phyloP scores from a whole-genome alignment of 1,140 invertebrate species.

The Panagrolaimus sp. region DNA sequence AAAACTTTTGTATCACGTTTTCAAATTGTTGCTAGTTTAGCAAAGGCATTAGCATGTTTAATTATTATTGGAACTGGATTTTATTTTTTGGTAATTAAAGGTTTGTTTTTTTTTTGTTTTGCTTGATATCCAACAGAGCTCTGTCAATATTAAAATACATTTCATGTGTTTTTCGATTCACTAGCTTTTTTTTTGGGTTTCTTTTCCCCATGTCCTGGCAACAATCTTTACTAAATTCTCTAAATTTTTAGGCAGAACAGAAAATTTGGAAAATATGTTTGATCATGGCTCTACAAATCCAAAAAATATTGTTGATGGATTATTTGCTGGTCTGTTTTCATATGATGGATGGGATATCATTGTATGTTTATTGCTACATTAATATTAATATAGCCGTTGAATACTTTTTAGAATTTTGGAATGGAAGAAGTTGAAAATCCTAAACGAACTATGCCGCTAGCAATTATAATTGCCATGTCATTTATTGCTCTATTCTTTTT shows the following conservation, averaged over 20 bases:
- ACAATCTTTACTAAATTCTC: neutral
- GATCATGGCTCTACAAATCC: constrained; percentile 1
- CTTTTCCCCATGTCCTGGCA: too few relatives aligned
- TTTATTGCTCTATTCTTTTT: constrained; percentile 38
- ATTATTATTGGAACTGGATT: constrained; percentile 36
- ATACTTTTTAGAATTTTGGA: constrained; percentile 46
- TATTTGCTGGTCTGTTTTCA: constrained; percentile 40
- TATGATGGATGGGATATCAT: constrained; percentile 47
- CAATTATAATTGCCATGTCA: constrained; percentile 41
- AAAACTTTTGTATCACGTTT: constrained; percentile 40
- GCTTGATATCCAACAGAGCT: too few relatives aligned
- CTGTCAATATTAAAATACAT: too few relatives aligned
- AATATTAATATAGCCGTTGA: neutral
- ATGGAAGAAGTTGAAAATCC: constrained; percentile 46
- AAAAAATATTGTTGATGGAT: constrained; percentile 22
- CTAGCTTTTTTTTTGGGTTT: too few relatives aligned
- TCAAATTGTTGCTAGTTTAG: constrained; percentile 47
- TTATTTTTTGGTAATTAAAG: constrained; percentile 34
- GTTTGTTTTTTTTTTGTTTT: constrained; percentile 14
- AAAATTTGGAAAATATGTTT: constrained; percentile 43
- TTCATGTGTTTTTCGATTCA: too few relatives aligned
- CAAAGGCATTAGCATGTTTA: constrained; percentile 33
- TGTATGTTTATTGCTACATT: too few relatives aligned
- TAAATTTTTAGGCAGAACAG: constrained; percentile 37
- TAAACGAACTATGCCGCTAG: constrained; percentile 43